These are phyloP conservation scores for Helicolenus hilgendorfi DNA, from an alignment of 2,797 vertebrate genomes.

Conservation along the genomic window DNA sequence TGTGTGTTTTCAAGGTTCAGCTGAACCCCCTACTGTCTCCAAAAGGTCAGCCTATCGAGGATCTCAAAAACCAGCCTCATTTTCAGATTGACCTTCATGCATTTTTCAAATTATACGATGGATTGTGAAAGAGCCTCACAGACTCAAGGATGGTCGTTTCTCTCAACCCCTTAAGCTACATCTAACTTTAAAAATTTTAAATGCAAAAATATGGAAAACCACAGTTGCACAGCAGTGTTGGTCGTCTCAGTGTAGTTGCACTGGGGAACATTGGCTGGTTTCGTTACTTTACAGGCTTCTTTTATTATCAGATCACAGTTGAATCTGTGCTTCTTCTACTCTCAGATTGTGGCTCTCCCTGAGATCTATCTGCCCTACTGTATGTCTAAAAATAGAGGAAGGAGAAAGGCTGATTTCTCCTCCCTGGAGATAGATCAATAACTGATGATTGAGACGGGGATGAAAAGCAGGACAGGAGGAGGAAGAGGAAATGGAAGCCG, in stretches of 20 bases:
- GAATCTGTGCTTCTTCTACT: conserved; percentile 8
- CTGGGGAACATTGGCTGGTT: background rate
- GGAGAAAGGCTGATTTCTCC: conserved; percentile 44
- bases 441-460: conserved; percentile 55
- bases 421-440: conserved; percentile 80
- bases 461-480: conserved; percentile 14
- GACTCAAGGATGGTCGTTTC: background rate
- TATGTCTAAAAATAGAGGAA: conserved; percentile 71
- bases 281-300: conserved; percentile 6
- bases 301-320: conserved; percentile 12
- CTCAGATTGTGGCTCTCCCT: conserved; percentile 23
- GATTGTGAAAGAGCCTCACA: background rate
- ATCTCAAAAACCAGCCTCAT: conserved; percentile 30
- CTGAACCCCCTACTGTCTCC: conserved; percentile 29
- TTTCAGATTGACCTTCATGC: conserved; percentile 53
- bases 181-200: background rate
- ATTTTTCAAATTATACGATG: conserved; percentile 31
- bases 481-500: background rate
- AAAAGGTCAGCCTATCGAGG: conserved; percentile 48
- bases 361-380: conserved; percentile 41
- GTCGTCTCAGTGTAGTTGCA: background rate
- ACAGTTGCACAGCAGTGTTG: background rate
- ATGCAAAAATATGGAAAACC: background rate
- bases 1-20: conserved; percentile 24
- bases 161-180: background rate